Percentiles rank a stretch among this genome's conserved stretches.
Evolutionary conservation across 1,140 invertebrate genomes (phyloP).

Genomic region (Mactra quadrangularis): DNA sequence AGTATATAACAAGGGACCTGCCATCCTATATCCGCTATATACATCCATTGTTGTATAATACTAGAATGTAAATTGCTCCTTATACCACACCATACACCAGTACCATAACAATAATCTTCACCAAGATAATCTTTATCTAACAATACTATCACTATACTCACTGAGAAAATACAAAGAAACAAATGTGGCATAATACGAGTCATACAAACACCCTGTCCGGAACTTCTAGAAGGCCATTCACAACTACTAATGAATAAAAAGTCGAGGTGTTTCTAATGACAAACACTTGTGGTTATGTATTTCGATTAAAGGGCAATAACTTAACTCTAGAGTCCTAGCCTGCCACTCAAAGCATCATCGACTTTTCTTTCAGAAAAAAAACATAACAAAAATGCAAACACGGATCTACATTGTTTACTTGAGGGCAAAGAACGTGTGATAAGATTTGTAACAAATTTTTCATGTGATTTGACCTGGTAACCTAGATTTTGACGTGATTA

Average conservation of each 20-base stretch:
- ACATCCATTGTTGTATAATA: constrained; percentile 23
- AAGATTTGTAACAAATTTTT: no score
- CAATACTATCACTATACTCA: constrained; percentile 1
- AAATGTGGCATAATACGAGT: background rate
- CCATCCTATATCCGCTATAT: constrained; percentile 45
- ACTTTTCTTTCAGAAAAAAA: no score
- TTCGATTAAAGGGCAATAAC: no score
- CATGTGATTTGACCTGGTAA: no score
- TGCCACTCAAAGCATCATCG: no score
- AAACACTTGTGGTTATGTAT: no score
- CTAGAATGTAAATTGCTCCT: background rate
- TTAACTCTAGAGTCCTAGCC: no score
- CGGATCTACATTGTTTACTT: no score
- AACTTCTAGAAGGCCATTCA: background rate
- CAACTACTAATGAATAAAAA: background rate
- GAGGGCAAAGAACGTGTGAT: no score
- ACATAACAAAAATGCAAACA: no score
- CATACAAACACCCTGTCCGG: background rate
- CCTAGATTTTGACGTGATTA: no score
- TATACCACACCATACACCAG: constrained; percentile 56
- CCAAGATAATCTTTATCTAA: constrained; percentile 9
- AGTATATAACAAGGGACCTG: constrained; percentile 31
- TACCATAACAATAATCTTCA: constrained; percentile 53
- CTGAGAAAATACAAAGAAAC: constrained; percentile 5
- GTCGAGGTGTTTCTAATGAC: no score